Evolutionary conservation across 2,888 invertebrate genomes (phyloP).

Genomic region (Cremastobaeus sp.): DNA sequence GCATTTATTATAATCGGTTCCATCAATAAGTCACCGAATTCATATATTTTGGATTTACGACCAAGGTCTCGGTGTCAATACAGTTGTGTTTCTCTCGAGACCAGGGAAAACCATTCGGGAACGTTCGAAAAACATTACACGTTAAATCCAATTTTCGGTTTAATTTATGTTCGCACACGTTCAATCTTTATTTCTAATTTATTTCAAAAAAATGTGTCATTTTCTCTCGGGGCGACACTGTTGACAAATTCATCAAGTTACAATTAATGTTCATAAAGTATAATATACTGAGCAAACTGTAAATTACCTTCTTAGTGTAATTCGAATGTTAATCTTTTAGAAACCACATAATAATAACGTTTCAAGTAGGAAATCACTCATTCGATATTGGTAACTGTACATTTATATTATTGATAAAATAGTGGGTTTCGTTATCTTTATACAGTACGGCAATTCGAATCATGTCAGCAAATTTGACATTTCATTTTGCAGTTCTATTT

Average conservation of each 20-base stretch:
- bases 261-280: too few relatives aligned
- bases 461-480: constrained; percentile 23
- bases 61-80: too few relatives aligned
- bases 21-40: constrained; percentile 25
- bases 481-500: constrained; percentile 13
- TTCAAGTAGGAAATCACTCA: too few relatives aligned
- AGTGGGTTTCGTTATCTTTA: too few relatives aligned
- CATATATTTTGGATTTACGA: constrained; percentile 5
- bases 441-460: constrained; percentile 7
- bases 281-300: too few relatives aligned
- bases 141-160: not conserved
- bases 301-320: not conserved
- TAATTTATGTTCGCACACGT: not conserved
- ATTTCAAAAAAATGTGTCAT: constrained; percentile 5
- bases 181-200: not conserved
- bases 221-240: too few relatives aligned
- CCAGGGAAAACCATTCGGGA: constrained; percentile 1
- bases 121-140: constrained; percentile 1
- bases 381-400: too few relatives aligned
- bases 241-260: constrained; percentile 1
- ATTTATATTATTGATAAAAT: too few relatives aligned
- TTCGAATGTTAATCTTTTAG: too few relatives aligned
- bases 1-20: constrained; percentile 23
- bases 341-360: too few relatives aligned
- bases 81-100: too few relatives aligned